Conservation (phyloP, 2,113 vertebrate species). For the Solenodon paradoxus region DNA sequence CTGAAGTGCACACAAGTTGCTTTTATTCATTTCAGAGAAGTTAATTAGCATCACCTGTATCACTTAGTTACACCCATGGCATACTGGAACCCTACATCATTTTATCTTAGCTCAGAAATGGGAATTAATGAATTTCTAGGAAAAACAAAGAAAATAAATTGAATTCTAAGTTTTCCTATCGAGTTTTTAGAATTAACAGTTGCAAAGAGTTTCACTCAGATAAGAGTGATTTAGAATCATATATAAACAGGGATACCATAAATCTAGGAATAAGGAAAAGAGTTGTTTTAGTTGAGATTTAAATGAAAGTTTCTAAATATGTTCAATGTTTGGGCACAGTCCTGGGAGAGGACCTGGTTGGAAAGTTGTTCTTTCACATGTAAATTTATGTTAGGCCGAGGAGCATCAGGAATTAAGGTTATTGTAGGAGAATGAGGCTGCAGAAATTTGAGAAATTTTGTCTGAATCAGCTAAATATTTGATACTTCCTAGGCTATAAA, state of each 20-base stretch:
- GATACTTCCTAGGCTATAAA: neutral
- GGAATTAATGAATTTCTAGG: neutral
- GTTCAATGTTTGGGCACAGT: neutral
- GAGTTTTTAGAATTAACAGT: neutral
- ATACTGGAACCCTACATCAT: neutral
- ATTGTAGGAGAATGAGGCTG: neutral
- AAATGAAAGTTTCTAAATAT: neutral
- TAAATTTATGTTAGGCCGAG: neutral
- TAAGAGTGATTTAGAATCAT: neutral
- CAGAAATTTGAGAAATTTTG: neutral
- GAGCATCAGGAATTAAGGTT: neutral
- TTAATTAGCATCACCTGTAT: neutral
- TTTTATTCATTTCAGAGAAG: neutral
- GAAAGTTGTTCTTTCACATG: neutral
- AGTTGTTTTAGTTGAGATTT: neutral
- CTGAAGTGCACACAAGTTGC: neutral
- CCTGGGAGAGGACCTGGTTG: neutral
- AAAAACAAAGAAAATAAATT: neutral
- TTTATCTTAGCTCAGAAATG: neutral
- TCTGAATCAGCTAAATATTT: neutral
- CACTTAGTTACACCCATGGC: neutral
- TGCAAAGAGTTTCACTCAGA: neutral
- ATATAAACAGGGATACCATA: neutral
- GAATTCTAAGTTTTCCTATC: neutral
- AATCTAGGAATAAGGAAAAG: neutral